A percentile compares a stretch with the other conserved stretches of the same genome.
These are phyloP conservation scores for Synaphobranchus kaupii DNA, from an alignment of 2,797 vertebrate genomes.

Conservation along the genomic window DNA sequence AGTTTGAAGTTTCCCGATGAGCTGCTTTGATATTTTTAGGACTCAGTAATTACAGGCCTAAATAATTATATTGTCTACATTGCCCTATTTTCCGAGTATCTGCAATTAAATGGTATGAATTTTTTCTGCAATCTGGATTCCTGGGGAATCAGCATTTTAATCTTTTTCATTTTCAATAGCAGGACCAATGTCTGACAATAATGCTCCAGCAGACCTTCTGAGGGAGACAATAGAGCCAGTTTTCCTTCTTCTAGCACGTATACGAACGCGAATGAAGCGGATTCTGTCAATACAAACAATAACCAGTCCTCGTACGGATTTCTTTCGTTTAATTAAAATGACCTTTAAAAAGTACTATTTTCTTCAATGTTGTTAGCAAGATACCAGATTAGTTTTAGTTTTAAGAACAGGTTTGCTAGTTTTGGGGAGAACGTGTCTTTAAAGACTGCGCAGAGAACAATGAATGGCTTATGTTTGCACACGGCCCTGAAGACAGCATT, in stretches of 20 bases:
- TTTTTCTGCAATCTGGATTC: neutral
- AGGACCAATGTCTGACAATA: neutral
- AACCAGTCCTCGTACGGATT: too few relatives aligned
- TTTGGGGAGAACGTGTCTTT: too few relatives aligned
- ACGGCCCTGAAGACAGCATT: too few relatives aligned
- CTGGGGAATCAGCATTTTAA: neutral
- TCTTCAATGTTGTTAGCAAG: too few relatives aligned
- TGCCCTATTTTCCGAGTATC: slow-evolving; percentile 4
- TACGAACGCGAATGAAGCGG: too few relatives aligned
- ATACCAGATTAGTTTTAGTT: too few relatives aligned
- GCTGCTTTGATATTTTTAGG: neutral
- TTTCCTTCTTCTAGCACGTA: neutral
- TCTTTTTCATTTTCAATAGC: neutral
- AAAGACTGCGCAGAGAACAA: too few relatives aligned
- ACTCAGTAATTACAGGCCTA: neutral
- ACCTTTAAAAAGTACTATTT: too few relatives aligned
- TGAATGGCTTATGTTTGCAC: too few relatives aligned
- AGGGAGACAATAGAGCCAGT: neutral
- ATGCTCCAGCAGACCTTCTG: neutral
- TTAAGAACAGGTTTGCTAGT: too few relatives aligned
- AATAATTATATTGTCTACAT: neutral
- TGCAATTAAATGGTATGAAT: neutral
- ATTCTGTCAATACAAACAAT: too few relatives aligned
- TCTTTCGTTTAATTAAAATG: too few relatives aligned
- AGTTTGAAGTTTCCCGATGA: neutral